phyloP scores from a whole-genome alignment of 2,113 vertebrate genomes.

The Stegostoma tigrinum region DNA sequence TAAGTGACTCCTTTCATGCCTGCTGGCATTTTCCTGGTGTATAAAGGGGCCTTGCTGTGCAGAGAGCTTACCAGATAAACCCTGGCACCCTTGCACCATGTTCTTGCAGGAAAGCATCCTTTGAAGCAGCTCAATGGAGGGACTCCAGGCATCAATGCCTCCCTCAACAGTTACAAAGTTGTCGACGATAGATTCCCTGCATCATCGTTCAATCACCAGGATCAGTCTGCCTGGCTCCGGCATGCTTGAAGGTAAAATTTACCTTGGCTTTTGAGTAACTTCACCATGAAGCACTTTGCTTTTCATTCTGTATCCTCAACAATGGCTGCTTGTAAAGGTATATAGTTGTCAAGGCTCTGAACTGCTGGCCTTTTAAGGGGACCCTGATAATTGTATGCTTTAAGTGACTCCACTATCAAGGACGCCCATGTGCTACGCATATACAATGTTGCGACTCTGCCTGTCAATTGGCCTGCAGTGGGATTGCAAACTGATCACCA shows the following conservation, averaged over 20 bases:
- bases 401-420: background rate
- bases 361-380: background rate
- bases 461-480: too few relatives aligned
- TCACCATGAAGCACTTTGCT: background rate
- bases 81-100: background rate
- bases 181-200: background rate
- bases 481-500: too few relatives aligned
- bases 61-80: background rate
- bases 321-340: background rate
- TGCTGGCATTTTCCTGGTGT: background rate
- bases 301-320: background rate
- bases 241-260: background rate
- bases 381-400: background rate
- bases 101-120: background rate
- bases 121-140: background rate
- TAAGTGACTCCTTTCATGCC: background rate
- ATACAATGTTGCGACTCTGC: too few relatives aligned
- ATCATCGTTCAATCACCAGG: background rate
- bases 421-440: too few relatives aligned
- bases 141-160: background rate
- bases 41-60: background rate
- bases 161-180: background rate
- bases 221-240: too few relatives aligned
- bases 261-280: background rate
- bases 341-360: background rate